These are phyloP conservation scores for Odocoileus virginianus DNA, from an alignment of 2,113 vertebrate genomes.

Conservation along the genomic window DNA sequence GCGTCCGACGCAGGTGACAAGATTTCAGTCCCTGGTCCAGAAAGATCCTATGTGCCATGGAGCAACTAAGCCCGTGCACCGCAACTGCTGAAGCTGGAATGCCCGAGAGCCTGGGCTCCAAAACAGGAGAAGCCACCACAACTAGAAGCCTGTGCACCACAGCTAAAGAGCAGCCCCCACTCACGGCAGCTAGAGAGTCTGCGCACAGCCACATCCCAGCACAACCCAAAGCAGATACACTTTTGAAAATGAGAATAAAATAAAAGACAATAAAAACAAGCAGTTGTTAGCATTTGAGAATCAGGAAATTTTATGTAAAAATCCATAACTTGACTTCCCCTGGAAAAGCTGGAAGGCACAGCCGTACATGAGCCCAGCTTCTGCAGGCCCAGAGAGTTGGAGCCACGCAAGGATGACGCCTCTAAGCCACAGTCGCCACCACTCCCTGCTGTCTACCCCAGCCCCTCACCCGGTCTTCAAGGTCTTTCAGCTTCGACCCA, in stretches of 20 bases:
- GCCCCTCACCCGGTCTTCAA: neutral
- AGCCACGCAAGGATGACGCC: too few species aligned
- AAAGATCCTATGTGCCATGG: neutral
- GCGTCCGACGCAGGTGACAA: fast-evolving
- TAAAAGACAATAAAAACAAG: neutral
- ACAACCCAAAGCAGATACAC: neutral
- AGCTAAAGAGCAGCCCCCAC: neutral
- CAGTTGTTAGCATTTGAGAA: neutral
- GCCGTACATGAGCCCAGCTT: too few species aligned
- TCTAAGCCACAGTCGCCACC: fast-evolving
- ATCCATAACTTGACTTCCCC: neutral
- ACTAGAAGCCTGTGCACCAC: fast-evolving
- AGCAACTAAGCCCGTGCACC: neutral
- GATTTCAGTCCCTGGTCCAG: neutral
- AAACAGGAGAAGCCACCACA: fast-evolving
- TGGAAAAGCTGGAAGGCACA: neutral
- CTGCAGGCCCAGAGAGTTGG: neutral
- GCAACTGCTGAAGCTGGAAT: neutral
- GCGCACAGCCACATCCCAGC: neutral
- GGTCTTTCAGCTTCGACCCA: neutral
- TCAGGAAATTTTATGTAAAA: neutral
- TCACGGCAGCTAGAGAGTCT: neutral
- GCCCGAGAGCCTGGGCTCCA: neutral
- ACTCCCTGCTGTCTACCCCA: neutral
- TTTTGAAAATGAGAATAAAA: neutral